Evolutionary conservation across 2,888 invertebrate species (phyloP).

Genomic region (Tuta absoluta): DNA sequence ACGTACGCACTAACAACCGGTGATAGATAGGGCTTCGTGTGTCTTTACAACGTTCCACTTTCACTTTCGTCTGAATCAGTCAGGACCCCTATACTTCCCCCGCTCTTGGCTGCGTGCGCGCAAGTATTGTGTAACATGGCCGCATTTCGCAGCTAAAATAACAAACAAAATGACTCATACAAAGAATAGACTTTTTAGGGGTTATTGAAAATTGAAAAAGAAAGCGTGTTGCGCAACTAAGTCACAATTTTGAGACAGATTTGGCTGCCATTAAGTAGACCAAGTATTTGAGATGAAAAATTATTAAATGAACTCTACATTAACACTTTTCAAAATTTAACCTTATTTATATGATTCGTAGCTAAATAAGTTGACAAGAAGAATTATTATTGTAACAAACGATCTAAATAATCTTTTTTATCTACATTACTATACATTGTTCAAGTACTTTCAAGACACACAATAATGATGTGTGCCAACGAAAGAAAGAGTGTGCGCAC

Average conservation of each 20-base stretch:
- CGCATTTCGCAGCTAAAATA: conserved; percentile 45
- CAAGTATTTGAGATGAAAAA: not conserved
- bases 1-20: not conserved
- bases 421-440: not conserved
- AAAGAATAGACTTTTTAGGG: conserved; percentile 27
- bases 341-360: not conserved
- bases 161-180: conserved; percentile 25
- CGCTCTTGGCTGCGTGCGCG: conserved; percentile 41
- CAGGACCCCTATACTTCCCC: conserved; percentile 61
- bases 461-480: conserved; percentile 21
- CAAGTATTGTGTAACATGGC: conserved; percentile 66
- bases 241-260: conserved; percentile 14
- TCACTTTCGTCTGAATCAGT: conserved; percentile 73
- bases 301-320: not conserved
- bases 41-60: conserved; percentile 60
- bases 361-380: not conserved
- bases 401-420: not conserved
- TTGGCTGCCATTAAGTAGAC: not conserved
- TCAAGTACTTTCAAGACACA: conserved; percentile 10
- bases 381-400: not conserved
- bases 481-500: conserved; percentile 18
- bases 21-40: conserved; percentile 38
- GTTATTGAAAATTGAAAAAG: conserved; percentile 38
- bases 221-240: conserved; percentile 33
- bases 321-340: not conserved